These are phyloP conservation scores for Shargacucullia verbasci DNA, from an alignment of 2,888 invertebrate genomes.

Conservation along the genomic window DNA sequence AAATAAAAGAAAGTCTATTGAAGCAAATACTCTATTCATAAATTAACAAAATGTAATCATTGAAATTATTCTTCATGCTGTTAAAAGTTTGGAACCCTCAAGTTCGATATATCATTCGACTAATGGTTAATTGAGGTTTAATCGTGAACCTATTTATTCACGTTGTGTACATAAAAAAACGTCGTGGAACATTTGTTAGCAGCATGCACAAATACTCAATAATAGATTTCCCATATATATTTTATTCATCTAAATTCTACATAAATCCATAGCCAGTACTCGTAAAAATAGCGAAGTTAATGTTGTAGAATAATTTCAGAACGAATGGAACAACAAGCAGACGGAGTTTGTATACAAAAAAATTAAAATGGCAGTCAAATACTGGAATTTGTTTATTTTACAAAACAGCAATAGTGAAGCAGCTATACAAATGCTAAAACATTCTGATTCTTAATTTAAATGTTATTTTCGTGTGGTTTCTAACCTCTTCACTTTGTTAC, in stretches of 20 bases:
- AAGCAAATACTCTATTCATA: too few relatives aligned
- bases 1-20: too few relatives aligned
- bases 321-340: constrained; percentile 10
- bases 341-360: constrained; percentile 10
- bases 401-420: constrained; percentile 68
- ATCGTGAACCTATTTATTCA: too few relatives aligned
- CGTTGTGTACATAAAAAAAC: too few relatives aligned
- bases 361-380: constrained; percentile 39
- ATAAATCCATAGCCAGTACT: constrained; percentile 10
- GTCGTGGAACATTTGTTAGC: not conserved
- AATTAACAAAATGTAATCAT: too few relatives aligned
- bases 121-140: too few relatives aligned
- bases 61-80: too few relatives aligned
- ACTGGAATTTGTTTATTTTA: constrained; percentile 83
- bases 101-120: too few relatives aligned
- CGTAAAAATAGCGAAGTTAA: constrained; percentile 3
- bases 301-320: constrained; percentile 14
- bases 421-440: constrained; percentile 59
- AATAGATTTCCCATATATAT: constrained; percentile 7
- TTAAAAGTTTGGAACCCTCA: too few relatives aligned
- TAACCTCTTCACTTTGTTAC: constrained; percentile 16
- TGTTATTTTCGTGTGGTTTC: constrained; percentile 10
- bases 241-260: constrained; percentile 12
- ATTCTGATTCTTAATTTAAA: constrained; percentile 53
- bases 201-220: constrained; percentile 17